Percentiles rank a stretch among this genome's conserved stretches.
Evolutionary conservation across 2,113 vertebrate species (phyloP).

Genomic region (Solenodon paradoxus): DNA sequence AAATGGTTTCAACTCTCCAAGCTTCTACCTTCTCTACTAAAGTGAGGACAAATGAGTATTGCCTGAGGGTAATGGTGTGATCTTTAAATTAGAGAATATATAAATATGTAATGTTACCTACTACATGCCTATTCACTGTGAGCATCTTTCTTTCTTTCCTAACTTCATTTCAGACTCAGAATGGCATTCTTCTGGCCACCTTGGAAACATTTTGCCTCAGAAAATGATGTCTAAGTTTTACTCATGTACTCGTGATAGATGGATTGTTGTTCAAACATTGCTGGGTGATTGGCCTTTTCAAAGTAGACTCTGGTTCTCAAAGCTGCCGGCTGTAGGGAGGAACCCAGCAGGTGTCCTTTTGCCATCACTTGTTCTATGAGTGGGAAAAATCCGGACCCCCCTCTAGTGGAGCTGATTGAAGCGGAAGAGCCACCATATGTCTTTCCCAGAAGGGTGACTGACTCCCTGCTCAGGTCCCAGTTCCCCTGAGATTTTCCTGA

Average conservation of each 20-base stretch:
- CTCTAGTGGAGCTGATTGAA: not conserved
- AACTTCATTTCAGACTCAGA: not conserved
- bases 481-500: constrained; percentile 37
- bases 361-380: not conserved
- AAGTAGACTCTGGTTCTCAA: not conserved
- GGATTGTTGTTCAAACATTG: not conserved
- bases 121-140: not conserved
- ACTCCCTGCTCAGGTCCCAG: not conserved
- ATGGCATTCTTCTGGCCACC: not conserved
- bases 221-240: not conserved
- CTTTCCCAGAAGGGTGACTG: constrained; percentile 44
- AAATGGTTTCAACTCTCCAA: not conserved
- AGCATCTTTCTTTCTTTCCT: not conserved
- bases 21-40: not conserved
- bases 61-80: not conserved
- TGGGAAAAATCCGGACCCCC: not conserved
- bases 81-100: not conserved
- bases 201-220: not conserved
- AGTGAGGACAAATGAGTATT: not conserved
- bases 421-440: constrained; percentile 39
- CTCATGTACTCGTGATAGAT: not conserved
- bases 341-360: not conserved
- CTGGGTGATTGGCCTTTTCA: not conserved
- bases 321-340: not conserved
- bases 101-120: not conserved